phyloP scores from a whole-genome alignment of 1,140 invertebrate genomes.

The Venustaconcha ellipsiformis region DNA sequence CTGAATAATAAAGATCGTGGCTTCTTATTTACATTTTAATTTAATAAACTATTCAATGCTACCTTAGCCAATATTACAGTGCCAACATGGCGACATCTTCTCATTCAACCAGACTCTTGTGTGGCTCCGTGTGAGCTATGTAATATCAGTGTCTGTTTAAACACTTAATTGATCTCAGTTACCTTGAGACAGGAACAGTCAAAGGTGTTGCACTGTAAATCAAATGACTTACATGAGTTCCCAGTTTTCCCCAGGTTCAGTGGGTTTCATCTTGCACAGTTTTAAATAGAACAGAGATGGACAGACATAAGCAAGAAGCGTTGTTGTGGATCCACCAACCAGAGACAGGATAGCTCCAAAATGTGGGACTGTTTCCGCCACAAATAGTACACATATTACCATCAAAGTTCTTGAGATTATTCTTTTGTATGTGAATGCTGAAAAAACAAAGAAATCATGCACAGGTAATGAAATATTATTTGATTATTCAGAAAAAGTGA shows the following conservation, averaged over 20 bases:
- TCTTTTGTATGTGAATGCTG: conserved; percentile 85
- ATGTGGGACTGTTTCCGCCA: conserved; percentile 85
- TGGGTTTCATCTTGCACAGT: conserved; percentile 60
- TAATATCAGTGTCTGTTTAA: conserved; percentile 4
- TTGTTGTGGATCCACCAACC: conserved; percentile 86
- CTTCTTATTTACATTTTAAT: too few relatives aligned
- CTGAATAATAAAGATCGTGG: too few relatives aligned
- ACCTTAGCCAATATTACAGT: too few relatives aligned
- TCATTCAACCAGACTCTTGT: neutral
- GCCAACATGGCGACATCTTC: too few relatives aligned
- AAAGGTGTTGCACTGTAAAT: neutral
- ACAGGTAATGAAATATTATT: too few relatives aligned
- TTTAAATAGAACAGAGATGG: conserved; percentile 86
- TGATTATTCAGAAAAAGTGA: too few relatives aligned
- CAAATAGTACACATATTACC: conserved; percentile 79
- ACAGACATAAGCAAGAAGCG: conserved; percentile 85
- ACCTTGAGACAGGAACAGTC: neutral
- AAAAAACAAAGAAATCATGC: conserved; percentile 48
- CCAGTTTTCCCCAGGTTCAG: conserved; percentile 26
- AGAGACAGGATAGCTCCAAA: conserved; percentile 91
- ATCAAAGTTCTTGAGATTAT: conserved; percentile 81
- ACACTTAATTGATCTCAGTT: neutral
- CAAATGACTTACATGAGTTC: conserved; percentile 26
- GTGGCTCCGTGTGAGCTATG: neutral
- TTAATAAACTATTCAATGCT: too few relatives aligned